phyloP scores from a whole-genome alignment of 2,113 vertebrate genomes.

The Thryonomys swinderianus region DNA sequence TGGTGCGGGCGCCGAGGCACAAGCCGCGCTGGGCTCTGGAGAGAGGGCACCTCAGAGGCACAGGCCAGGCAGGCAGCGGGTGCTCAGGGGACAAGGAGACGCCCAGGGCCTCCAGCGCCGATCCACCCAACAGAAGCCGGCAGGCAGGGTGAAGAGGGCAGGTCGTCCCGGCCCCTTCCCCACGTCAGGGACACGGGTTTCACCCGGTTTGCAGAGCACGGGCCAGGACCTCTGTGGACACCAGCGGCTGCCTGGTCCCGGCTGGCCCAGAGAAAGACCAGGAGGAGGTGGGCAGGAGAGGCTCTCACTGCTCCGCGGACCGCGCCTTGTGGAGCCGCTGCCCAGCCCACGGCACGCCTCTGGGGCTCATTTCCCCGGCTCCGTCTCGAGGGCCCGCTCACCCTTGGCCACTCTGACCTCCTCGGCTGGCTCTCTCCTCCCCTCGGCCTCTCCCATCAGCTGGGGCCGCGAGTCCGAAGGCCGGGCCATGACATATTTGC shows the following conservation, averaged over 20 bases:
- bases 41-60: fast-evolving
- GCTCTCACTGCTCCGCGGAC: not conserved
- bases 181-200: fast-evolving
- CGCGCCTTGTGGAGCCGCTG: fast-evolving
- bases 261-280: not conserved
- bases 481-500: constrained; percentile 88
- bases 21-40: not conserved
- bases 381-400: constrained; percentile 21
- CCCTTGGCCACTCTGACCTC: constrained; percentile 49
- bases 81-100: fast-evolving
- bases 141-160: not conserved
- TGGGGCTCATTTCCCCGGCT: not conserved
- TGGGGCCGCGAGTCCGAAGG: constrained; percentile 79
- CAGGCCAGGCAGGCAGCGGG: not conserved
- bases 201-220: fast-evolving
- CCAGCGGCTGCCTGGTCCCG: not conserved
- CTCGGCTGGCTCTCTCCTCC: constrained; percentile 65
- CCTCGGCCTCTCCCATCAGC: constrained; percentile 69
- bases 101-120: fast-evolving
- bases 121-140: not conserved
- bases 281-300: not conserved
- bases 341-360: not conserved
- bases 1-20: constrained; percentile 36
- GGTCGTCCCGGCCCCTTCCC: not conserved
- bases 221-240: fast-evolving